Percentiles rank a stretch among this genome's conserved stretches.
Conservation (phyloP, 2,888 invertebrate genomes). For the Periphyllus acericola region DNA sequence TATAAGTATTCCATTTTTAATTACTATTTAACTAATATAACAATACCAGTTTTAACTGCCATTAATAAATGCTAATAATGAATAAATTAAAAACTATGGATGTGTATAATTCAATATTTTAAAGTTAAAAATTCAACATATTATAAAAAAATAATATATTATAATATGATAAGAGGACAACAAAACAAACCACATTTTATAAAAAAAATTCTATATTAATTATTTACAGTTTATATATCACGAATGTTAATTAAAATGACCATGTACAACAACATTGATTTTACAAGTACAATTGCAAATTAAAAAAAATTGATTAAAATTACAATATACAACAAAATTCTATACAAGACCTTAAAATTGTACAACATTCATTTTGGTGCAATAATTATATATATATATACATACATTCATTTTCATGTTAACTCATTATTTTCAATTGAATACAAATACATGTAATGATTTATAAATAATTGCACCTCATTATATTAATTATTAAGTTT, state of each 20-base stretch:
- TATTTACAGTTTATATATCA: slow-evolving; percentile 58
- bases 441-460: slow-evolving; percentile 29
- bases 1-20: too few relatives aligned
- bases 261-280: slow-evolving; percentile 54
- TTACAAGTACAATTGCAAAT: slow-evolving; percentile 56
- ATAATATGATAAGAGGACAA: background rate
- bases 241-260: slow-evolving; percentile 60
- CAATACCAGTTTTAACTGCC: too few relatives aligned
- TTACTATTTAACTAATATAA: too few relatives aligned
- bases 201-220: slow-evolving; percentile 61
- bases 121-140: background rate
- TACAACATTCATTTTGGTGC: slow-evolving; percentile 58
- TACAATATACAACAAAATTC: slow-evolving; percentile 56
- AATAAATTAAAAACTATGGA: too few relatives aligned
- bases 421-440: slow-evolving; percentile 11
- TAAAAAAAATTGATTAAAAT: slow-evolving; percentile 51
- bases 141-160: too few relatives aligned
- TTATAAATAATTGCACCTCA: slow-evolving; percentile 52
- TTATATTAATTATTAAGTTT: slow-evolving; percentile 49
- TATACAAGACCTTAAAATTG: slow-evolving; percentile 53
- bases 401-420: slow-evolving; percentile 44
- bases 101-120: background rate
- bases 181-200: slow-evolving; percentile 10
- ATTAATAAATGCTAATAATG: too few relatives aligned
- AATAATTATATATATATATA: slow-evolving; percentile 44